phyloP scores from a whole-genome alignment of 2,113 vertebrate genomes.

The Clarias macrocephalus region DNA sequence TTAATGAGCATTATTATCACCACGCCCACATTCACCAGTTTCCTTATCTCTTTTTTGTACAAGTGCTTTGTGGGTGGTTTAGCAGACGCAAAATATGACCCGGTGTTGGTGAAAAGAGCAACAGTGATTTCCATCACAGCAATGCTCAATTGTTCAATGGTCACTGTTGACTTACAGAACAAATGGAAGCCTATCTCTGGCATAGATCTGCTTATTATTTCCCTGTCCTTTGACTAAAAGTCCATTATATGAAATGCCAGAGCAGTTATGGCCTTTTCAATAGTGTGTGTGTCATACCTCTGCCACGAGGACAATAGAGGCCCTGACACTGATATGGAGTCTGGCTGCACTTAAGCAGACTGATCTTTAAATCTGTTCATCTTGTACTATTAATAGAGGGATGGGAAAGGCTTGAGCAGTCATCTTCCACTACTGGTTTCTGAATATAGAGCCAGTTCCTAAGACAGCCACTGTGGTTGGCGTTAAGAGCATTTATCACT shows the following conservation, averaged over 20 bases:
- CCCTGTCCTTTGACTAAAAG: slow-evolving; percentile 71
- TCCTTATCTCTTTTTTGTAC: not conserved
- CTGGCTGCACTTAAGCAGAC: slow-evolving; percentile 63
- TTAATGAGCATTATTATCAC: slow-evolving; percentile 15
- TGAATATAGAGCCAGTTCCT: not conserved
- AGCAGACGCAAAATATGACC: not conserved
- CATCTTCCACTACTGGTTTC: slow-evolving; percentile 16
- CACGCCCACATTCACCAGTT: slow-evolving; percentile 8
- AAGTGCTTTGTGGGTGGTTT: not conserved
- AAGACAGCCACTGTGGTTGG: not conserved
- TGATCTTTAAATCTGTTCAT: slow-evolving; percentile 65
- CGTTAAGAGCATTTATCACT: slow-evolving; percentile 43
- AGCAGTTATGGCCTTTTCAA: slow-evolving; percentile 69
- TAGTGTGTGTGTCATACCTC: slow-evolving; percentile 60
- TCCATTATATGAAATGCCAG: slow-evolving; percentile 71
- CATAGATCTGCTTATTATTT: slow-evolving; percentile 65
- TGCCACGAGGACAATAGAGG: slow-evolving; percentile 66
- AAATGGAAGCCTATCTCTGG: slow-evolving; percentile 51
- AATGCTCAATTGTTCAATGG: slow-evolving; percentile 51
- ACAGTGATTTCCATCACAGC: slow-evolving; percentile 62
- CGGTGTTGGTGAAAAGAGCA: slow-evolving; percentile 64
- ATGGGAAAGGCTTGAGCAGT: slow-evolving; percentile 38
- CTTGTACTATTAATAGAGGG: slow-evolving; percentile 61
- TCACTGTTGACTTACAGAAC: slow-evolving; percentile 59
- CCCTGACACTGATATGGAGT: slow-evolving; percentile 51